Conservation (phyloP, 2,113 vertebrate species). For the Chlorodrepanis virens region DNA sequence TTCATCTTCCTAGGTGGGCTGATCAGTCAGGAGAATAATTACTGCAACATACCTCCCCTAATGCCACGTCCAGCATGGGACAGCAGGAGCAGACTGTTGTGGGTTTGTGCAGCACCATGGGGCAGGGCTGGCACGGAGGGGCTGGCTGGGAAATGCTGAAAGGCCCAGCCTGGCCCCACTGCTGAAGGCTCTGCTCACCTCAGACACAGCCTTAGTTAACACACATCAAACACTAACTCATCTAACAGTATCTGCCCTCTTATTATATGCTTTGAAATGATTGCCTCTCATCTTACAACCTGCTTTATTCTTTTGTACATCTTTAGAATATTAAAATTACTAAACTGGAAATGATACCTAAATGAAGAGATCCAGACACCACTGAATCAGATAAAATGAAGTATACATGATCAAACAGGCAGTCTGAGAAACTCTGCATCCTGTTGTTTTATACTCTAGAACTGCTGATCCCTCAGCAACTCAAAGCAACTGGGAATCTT, state of each 20-base stretch:
- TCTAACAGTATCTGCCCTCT: neutral
- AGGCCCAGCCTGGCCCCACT: neutral
- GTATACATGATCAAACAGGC: neutral
- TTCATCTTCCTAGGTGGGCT: neutral
- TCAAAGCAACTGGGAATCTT: neutral
- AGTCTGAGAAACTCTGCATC: neutral
- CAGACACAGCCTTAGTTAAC: neutral
- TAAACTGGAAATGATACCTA: neutral
- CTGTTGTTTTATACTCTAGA: neutral
- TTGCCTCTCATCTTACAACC: neutral
- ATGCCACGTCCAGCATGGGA: fast-evolving
- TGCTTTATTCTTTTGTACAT: neutral
- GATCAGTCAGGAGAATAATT: neutral
- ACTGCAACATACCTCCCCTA: neutral
- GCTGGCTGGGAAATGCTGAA: neutral
- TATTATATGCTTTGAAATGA: slow-evolving; percentile 4
- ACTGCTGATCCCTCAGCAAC: neutral
- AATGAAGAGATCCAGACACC: neutral
- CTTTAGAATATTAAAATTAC: neutral
- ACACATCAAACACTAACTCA: neutral
- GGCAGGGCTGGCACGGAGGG: neutral
- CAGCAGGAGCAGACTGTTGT: neutral
- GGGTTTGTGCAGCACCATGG: neutral
- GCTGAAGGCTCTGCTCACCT: neutral
- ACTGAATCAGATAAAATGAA: neutral